Evolutionary conservation across 1,140 invertebrate genomes (phyloP).

Genomic region (Danaus melanippus): DNA sequence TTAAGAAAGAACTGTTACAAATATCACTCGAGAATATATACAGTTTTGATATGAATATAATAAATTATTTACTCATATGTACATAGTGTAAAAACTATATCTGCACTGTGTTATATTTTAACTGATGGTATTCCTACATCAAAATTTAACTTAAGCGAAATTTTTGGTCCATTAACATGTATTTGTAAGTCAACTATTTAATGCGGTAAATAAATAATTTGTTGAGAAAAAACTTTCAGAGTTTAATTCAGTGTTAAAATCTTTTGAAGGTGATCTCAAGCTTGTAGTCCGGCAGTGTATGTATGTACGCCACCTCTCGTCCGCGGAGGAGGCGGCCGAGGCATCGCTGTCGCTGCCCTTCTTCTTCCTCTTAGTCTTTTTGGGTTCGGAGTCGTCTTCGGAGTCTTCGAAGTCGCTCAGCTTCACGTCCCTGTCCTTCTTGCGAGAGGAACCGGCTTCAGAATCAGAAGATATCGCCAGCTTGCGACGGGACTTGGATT

Average conservation of each 20-base stretch:
- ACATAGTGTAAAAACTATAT: no score
- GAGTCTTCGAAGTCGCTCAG: constrained; percentile 59
- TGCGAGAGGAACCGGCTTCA: constrained; percentile 41
- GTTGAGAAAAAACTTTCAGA: no score
- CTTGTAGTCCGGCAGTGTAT: not conserved
- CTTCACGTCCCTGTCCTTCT: constrained; percentile 24
- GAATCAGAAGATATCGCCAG: constrained; percentile 55
- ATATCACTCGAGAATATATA: not conserved
- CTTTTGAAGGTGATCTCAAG: no score
- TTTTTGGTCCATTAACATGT: no score
- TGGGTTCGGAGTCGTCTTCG: constrained; percentile 44
- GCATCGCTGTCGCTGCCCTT: constrained; percentile 47
- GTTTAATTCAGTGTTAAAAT: no score
- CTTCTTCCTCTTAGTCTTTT: constrained; percentile 51
- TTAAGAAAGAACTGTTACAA: no score
- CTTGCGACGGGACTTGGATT: constrained; percentile 42
- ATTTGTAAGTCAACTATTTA: no score
- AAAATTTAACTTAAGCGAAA: no score
- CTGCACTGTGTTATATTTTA: no score
- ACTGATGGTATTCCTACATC: no score
- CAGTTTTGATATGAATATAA: constrained; percentile 4
- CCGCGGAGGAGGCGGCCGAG: constrained; percentile 30
- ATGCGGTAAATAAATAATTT: no score
- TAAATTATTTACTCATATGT: no score
- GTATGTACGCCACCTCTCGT: constrained; percentile 19